phyloP scores from a whole-genome alignment of 2,797 vertebrate species.

The Cuniculus paca region DNA sequence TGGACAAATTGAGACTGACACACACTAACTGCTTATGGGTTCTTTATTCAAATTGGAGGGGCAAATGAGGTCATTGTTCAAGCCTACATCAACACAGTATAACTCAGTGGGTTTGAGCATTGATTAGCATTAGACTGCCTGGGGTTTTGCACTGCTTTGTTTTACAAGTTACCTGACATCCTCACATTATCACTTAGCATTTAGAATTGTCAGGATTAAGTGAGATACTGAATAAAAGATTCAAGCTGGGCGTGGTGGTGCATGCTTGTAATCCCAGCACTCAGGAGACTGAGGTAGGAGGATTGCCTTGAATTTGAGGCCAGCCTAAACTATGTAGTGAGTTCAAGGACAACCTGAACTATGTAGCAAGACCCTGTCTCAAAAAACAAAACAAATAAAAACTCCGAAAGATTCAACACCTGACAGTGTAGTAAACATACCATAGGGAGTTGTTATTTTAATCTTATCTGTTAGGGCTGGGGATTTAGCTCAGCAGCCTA shows the following conservation, averaged over 20 bases:
- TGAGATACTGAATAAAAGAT: not conserved
- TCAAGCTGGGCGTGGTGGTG: not conserved
- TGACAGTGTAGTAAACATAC: constrained; percentile 2
- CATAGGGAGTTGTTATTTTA: not conserved
- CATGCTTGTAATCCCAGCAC: not conserved
- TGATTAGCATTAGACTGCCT: not conserved
- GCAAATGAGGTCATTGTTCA: constrained; percentile 9
- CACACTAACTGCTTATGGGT: not conserved
- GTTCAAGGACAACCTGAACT: not conserved
- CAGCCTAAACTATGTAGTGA: not conserved
- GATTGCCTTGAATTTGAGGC: not conserved
- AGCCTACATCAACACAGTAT: not conserved
- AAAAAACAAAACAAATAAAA: not conserved
- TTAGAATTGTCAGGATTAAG: constrained; percentile 49
- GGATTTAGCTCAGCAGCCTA: no score
- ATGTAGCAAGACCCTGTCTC: not conserved
- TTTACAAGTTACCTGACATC: not conserved
- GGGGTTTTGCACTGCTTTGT: not conserved
- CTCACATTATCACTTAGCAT: constrained; percentile 1
- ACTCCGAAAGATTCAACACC: not conserved
- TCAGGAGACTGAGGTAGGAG: not conserved
- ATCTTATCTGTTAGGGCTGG: not conserved
- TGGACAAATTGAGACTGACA: not conserved
- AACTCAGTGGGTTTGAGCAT: not conserved
- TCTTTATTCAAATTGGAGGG: not conserved